These are phyloP conservation scores for Choreutis nemorana DNA, from an alignment of 2,888 invertebrate species.

Conservation along the genomic window DNA sequence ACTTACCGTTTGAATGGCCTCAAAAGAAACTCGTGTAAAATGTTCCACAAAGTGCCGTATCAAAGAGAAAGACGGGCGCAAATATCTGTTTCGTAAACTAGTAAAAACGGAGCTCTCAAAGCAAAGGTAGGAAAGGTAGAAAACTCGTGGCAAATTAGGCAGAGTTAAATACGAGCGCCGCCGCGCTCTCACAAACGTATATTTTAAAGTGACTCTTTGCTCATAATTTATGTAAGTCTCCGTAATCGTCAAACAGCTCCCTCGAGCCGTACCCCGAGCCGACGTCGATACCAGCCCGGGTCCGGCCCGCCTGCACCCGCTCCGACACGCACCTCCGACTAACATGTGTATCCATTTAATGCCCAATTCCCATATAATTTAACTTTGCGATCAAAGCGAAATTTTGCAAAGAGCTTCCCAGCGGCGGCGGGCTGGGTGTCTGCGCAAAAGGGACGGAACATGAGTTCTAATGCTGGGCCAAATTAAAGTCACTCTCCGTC, in stretches of 20 bases:
- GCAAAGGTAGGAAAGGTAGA: too few species aligned
- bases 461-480: slow-evolving; percentile 67
- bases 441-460: slow-evolving; percentile 55
- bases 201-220: slow-evolving; percentile 53
- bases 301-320: slow-evolving; percentile 15
- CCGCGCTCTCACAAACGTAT: slow-evolving; percentile 52
- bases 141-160: slow-evolving; percentile 64
- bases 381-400: slow-evolving; percentile 67
- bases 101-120: slow-evolving; percentile 65
- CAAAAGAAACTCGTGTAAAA: slow-evolving; percentile 68
- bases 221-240: slow-evolving; percentile 60
- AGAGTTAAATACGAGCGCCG: slow-evolving; percentile 62
- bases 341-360: slow-evolving; percentile 65
- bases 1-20: slow-evolving; percentile 67
- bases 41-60: slow-evolving; percentile 66
- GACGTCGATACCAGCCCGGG: slow-evolving; percentile 29
- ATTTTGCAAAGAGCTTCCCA: slow-evolving; percentile 66
- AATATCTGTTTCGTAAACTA: slow-evolving; percentile 68
- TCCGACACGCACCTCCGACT: slow-evolving; percentile 24
- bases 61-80: slow-evolving; percentile 65
- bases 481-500: slow-evolving; percentile 68
- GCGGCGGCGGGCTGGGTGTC: slow-evolving; percentile 40
- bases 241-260: slow-evolving; percentile 50
- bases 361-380: slow-evolving; percentile 67
- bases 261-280: slow-evolving; percentile 36